These are phyloP conservation scores for Odobenus rosmarus DNA, from an alignment of 2,113 vertebrate genomes.

Conservation along the genomic window DNA sequence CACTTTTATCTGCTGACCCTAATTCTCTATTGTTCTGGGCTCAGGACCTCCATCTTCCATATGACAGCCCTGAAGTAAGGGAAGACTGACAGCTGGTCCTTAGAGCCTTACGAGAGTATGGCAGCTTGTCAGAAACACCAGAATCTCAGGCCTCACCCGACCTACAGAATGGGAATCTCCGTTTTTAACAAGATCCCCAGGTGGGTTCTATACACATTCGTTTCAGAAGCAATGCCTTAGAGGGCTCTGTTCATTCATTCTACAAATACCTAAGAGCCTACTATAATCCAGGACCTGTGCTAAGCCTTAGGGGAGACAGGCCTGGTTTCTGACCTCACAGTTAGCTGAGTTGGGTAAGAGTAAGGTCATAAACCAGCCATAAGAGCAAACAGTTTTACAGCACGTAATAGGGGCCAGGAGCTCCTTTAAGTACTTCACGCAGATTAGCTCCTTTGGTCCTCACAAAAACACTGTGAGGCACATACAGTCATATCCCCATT, in stretches of 20 bases:
- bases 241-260: background rate
- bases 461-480: background rate
- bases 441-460: background rate
- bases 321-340: background rate
- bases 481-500: background rate
- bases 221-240: background rate
- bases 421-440: rapidly evolving
- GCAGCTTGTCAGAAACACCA: background rate
- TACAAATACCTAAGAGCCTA: background rate
- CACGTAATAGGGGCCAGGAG: background rate
- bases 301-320: background rate
- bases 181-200: background rate
- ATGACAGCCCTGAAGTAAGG: background rate
- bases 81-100: background rate
- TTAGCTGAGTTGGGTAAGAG: background rate
- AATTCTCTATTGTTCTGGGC: background rate
- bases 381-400: too few species aligned
- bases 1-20: background rate
- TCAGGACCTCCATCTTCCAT: background rate
- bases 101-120: background rate
- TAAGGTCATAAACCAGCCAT: background rate
- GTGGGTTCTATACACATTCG: background rate
- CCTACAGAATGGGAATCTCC: background rate
- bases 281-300: background rate
- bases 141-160: background rate